Conservation (phyloP, 2,113 vertebrate species). For the Hypomesus transpacificus region DNA sequence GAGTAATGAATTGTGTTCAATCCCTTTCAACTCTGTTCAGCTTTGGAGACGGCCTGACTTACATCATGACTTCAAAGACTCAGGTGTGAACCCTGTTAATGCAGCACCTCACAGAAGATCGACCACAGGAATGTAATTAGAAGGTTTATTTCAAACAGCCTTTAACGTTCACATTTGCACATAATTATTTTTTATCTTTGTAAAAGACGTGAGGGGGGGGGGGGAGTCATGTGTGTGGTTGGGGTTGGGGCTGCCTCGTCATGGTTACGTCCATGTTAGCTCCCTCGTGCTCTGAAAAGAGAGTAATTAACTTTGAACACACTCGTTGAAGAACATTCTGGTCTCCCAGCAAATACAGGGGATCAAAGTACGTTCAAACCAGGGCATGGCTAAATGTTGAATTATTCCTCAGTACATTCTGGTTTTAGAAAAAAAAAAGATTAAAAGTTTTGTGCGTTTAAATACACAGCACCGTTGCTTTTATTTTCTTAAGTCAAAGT, state of each 20-base stretch:
- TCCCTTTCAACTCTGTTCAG: background rate
- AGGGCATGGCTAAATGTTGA: background rate
- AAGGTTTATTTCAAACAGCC: background rate
- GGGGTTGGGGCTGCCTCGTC: background rate
- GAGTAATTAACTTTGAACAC: background rate
- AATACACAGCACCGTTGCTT: too few relatives aligned
- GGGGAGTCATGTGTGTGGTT: background rate
- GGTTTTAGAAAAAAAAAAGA: background rate
- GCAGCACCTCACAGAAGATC: background rate
- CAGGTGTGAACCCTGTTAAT: background rate
- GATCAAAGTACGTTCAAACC: background rate
- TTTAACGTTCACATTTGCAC: background rate
- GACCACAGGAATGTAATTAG: background rate
- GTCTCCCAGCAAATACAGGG: background rate
- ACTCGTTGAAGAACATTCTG: background rate
- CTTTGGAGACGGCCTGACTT: background rate
- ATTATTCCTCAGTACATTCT: background rate
- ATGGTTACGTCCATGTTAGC: background rate
- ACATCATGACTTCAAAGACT: background rate
- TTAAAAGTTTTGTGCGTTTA: background rate
- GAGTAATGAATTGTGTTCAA: too few relatives aligned
- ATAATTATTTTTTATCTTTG: background rate
- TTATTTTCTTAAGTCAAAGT: too few relatives aligned
- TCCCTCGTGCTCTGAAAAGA: background rate
- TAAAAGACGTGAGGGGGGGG: background rate